phyloP scores from a whole-genome alignment of 2,797 vertebrate genomes.

The Hippopotamyrus pictus region DNA sequence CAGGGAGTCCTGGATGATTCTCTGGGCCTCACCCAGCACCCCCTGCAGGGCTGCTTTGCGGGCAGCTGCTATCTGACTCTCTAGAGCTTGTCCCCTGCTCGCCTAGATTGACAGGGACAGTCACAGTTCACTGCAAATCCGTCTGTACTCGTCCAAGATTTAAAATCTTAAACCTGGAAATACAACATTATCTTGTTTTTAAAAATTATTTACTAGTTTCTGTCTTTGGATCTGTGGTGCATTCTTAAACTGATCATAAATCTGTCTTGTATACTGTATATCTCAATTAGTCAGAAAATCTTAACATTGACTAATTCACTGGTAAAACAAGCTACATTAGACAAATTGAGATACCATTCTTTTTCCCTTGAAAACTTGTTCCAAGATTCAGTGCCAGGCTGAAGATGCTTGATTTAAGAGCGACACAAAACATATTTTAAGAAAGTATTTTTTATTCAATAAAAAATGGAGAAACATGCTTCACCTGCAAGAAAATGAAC shows the following conservation, averaged over 20 bases:
- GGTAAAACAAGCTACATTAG: neutral
- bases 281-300: neutral
- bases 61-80: conserved; percentile 56
- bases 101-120: conserved; percentile 53
- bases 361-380: neutral
- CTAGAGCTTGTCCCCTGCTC: conserved; percentile 57
- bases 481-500: neutral
- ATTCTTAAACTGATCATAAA: neutral
- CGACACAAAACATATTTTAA: neutral
- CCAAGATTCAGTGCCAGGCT: neutral
- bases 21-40: conserved; percentile 64
- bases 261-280: neutral
- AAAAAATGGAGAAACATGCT: neutral
- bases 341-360: neutral
- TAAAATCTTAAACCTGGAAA: neutral
- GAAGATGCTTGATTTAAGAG: neutral
- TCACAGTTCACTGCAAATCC: neutral
- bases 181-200: neutral
- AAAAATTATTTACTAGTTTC: neutral
- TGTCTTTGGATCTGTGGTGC: neutral
- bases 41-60: conserved; percentile 65
- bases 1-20: conserved; percentile 76
- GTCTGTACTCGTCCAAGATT: neutral
- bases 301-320: neutral
- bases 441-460: neutral